Conservation (phyloP, 2,797 vertebrate species). For the Astyanax mexicanus region DNA sequence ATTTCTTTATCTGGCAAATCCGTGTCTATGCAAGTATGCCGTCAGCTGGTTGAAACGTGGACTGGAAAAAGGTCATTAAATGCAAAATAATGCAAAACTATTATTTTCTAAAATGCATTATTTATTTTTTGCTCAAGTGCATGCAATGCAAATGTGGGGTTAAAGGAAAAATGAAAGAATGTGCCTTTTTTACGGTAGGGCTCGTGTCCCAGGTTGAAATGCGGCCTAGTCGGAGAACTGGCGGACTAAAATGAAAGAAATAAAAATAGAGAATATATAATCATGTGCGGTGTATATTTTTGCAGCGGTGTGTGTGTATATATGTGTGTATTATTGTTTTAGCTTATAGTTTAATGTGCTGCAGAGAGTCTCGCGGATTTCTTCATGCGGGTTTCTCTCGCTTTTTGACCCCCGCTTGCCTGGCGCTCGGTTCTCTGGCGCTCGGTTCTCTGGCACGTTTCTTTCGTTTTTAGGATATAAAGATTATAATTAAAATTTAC, state of each 20-base stretch:
- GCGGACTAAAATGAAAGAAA: background rate
- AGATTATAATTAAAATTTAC: too few relatives aligned
- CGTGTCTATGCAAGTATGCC: too few relatives aligned
- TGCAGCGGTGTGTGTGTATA: background rate
- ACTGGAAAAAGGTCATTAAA: background rate
- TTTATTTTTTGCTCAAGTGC: too few relatives aligned
- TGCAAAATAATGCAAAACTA: background rate
- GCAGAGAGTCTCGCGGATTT: background rate
- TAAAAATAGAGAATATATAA: background rate
- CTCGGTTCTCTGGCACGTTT: background rate
- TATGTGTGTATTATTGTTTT: background rate
- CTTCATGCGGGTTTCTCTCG: background rate
- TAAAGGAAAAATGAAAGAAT: background rate
- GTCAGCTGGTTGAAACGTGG: background rate
- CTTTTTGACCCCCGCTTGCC: background rate
- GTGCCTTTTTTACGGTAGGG: background rate
- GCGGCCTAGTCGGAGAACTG: background rate
- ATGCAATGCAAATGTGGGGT: too few relatives aligned
- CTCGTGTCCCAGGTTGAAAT: background rate
- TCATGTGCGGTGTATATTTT: background rate
- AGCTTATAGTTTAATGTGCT: background rate
- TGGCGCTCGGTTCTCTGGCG: background rate
- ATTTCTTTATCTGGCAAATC: too few relatives aligned
- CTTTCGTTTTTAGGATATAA: too few relatives aligned
- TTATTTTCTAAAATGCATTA: background rate